phyloP scores from a whole-genome alignment of 37 sponge, comb jelly and placozoan species.

The Hexactinellida sp. region DNA sequence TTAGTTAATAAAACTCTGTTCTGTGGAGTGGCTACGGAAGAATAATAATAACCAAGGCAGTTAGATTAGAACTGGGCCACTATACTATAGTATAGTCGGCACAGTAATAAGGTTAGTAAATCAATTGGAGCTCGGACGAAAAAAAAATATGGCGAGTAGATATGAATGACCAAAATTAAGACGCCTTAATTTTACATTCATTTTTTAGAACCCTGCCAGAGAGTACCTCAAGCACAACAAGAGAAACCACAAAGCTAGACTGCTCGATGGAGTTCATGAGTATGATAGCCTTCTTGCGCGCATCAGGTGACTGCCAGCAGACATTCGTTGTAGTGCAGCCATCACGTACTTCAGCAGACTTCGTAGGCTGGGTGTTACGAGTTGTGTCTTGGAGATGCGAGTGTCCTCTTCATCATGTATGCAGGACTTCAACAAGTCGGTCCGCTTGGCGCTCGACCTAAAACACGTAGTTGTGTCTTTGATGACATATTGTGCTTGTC shows the following conservation, averaged over 20 bases:
- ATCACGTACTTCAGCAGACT: conserved; percentile 21
- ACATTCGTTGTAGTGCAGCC: neutral
- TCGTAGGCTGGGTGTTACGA: neutral
- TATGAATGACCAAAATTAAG: no score
- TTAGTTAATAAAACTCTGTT: no score
- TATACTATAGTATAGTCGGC: no score
- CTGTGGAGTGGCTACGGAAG: no score
- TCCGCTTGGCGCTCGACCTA: neutral
- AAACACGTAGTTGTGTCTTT: conserved; percentile 22
- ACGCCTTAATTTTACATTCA: no score
- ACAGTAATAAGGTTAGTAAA: no score
- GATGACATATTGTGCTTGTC: conserved; percentile 17
- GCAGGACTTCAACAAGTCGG: conserved; percentile 13
- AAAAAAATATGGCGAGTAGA: no score
- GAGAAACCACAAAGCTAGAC: conserved; percentile 5
- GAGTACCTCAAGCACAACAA: conserved; percentile 20
- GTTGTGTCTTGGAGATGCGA: conserved; percentile 17
- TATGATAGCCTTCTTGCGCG: neutral
- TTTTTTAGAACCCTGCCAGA: neutral
- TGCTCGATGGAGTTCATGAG: neutral
- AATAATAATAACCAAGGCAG: no score
- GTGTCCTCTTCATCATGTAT: conserved; percentile 20
- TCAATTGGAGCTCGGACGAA: no score
- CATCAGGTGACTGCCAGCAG: conserved; percentile 16
- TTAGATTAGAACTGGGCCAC: no score